Base-by-base conservation (phyloP, 37 sponge, comb jelly and placozoan genomes). In the Chondrosia reniformis region DNA sequence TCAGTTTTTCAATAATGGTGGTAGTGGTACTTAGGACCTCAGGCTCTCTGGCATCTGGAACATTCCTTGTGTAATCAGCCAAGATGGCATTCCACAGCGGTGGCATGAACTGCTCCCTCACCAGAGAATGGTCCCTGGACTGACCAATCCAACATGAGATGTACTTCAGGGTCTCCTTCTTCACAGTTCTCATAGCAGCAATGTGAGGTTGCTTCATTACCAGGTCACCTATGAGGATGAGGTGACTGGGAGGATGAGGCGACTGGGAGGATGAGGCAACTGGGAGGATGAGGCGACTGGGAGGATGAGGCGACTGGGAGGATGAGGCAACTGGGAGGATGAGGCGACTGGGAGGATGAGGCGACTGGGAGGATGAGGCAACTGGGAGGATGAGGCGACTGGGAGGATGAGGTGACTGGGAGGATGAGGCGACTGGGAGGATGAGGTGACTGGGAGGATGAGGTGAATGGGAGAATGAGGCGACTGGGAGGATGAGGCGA, bases 41-140 rank as follows among this genome's bases (percentile, higher is more conserved):
- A 22, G 99, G 93, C 63, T 97, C 99, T 40, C 99, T 85, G 17
- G 99, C 99, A 19, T 80, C 80, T n/a, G 99, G 95, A 40, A 95
- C 89, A 79, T 95, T 94, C 21, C 89, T 63, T 9, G 81, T 62
- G 59, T 97, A 97, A 83, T 97, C 95, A 8, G 75, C 82, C 73
- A 97, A 77, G 32, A 97, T 95, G 71, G 99, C 95, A 55, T 95
- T 86, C 83, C 95, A 84, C 21, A 97, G 76, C 4, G 99, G 99
- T 40, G 99, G 99, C 21, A 97, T 81, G 82, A 97, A 97, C 79
- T 94, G 98, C 37, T 94, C 95, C 45, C 88, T 74, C 76, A 96
- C 97, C 86, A 93, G 80, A 24, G 31, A 46, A 9, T 93, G 88
- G 41, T 97, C 99, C 7, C 78, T 77, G 36, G 89, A 87, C 81